Percentiles rank a stretch among this genome's conserved stretches.
Evolutionary conservation across 2,113 vertebrate species (phyloP).

Genomic region (Pituophis catenifer): DNA sequence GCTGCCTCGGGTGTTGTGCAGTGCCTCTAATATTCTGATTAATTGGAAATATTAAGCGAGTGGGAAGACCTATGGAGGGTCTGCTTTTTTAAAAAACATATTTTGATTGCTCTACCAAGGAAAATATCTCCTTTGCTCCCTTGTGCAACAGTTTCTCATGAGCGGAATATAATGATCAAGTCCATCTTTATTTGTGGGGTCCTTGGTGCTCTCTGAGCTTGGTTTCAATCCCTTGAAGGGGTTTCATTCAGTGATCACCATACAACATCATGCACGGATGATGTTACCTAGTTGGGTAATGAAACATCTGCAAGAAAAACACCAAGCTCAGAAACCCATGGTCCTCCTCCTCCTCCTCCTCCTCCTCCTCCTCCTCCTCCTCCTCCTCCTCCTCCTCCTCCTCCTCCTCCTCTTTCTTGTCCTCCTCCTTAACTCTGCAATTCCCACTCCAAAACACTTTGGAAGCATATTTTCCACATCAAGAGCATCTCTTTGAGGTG

Average conservation of each 20-base stretch:
- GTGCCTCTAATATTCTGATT: not conserved
- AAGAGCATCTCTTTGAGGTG: not conserved
- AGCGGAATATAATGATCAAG: not conserved
- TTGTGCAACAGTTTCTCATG: not conserved
- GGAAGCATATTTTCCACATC: not conserved
- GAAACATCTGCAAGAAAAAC: not conserved
- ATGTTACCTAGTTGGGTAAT: not conserved
- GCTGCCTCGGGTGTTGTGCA: not conserved
- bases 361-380: too few relatives aligned
- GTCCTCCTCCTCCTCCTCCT: too few relatives aligned
- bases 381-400: too few relatives aligned
- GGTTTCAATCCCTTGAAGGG: too few relatives aligned
- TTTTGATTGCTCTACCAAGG: not conserved
- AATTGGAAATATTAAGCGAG: not conserved
- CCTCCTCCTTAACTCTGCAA: too few relatives aligned
- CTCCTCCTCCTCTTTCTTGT: too few relatives aligned
- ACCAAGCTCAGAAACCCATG: accelerated
- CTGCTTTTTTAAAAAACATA: not conserved
- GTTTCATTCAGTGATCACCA: too few relatives aligned
- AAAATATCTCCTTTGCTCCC: not conserved
- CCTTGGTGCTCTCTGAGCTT: too few relatives aligned
- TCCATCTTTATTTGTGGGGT: not conserved
- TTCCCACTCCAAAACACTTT: not conserved
- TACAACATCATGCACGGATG: not conserved
- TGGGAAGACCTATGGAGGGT: not conserved